These are phyloP conservation scores for Scaptomyza pallida DNA, from an alignment of 1,140 invertebrate species.

Conservation along the genomic window DNA sequence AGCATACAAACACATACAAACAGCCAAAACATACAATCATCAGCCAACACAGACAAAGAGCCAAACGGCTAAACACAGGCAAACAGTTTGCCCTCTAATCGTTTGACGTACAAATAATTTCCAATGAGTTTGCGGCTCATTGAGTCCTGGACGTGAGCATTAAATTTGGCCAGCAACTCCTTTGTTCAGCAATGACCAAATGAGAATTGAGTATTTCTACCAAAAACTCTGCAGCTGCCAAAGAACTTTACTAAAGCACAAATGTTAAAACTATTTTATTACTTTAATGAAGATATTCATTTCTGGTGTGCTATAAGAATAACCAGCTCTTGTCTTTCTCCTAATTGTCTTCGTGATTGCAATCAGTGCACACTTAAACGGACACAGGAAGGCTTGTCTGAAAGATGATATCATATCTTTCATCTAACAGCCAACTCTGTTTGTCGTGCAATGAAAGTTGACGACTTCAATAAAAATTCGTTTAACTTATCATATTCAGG, in stretches of 20 bases:
- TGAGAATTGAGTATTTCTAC: conserved; percentile 1
- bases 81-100: conserved; percentile 48
- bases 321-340: too few relatives aligned
- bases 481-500: conserved; percentile 33
- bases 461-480: conserved; percentile 9
- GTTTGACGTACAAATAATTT: conserved; percentile 80
- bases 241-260: neutral
- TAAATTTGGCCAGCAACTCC: neutral
- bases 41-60: conserved; percentile 13
- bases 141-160: conserved; percentile 62
- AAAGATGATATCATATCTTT: neutral
- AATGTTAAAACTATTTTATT: neutral
- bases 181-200: conserved; percentile 13
- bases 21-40: conserved; percentile 2
- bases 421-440: conserved; percentile 6
- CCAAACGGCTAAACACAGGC: neutral
- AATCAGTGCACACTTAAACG: too few relatives aligned
- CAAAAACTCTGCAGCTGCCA: conserved; percentile 4
- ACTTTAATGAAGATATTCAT: neutral
- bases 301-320: too few relatives aligned
- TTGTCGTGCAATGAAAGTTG: conserved; percentile 17
- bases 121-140: conserved; percentile 79
- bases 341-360: too few relatives aligned
- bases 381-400: too few relatives aligned
- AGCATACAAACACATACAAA: conserved; percentile 1